Conservation (phyloP, 2,797 vertebrate species). For the Oreochromis grahami region DNA sequence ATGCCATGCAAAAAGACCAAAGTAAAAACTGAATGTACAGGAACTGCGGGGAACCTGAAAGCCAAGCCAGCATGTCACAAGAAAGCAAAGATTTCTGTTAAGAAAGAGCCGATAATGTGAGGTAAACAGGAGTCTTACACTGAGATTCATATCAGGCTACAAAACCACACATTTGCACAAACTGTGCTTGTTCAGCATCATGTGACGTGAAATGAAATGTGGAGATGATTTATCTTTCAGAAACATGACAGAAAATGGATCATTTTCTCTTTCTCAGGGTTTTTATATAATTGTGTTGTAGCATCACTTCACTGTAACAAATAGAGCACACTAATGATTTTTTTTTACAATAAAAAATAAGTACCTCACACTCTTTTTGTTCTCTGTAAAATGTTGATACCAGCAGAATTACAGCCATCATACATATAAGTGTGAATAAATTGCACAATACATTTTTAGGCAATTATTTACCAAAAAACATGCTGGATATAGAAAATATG, state of each 20-base stretch:
- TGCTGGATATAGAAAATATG: neutral
- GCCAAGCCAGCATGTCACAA: neutral
- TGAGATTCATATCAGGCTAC: neutral
- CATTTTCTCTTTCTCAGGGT: neutral
- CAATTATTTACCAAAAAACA: neutral
- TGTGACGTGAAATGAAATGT: neutral
- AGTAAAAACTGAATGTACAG: conserved; percentile 25
- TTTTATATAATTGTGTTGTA: neutral
- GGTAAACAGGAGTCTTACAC: neutral
- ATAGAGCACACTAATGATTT: neutral
- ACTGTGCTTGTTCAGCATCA: neutral
- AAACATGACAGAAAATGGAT: neutral
- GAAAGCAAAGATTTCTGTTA: conserved; percentile 25
- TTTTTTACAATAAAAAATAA: neutral
- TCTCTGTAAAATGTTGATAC: neutral
- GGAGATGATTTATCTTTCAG: neutral
- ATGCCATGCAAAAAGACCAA: conserved; percentile 10
- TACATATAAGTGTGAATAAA: neutral
- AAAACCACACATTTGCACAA: neutral
- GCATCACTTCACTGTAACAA: neutral
- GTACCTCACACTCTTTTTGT: neutral
- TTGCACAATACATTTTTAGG: neutral
- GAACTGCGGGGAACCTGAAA: neutral
- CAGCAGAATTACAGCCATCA: neutral
- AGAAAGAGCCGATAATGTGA: conserved; percentile 33